phyloP scores from a whole-genome alignment of 2,888 invertebrate species.

The Drosophila pseudotakahashii region DNA sequence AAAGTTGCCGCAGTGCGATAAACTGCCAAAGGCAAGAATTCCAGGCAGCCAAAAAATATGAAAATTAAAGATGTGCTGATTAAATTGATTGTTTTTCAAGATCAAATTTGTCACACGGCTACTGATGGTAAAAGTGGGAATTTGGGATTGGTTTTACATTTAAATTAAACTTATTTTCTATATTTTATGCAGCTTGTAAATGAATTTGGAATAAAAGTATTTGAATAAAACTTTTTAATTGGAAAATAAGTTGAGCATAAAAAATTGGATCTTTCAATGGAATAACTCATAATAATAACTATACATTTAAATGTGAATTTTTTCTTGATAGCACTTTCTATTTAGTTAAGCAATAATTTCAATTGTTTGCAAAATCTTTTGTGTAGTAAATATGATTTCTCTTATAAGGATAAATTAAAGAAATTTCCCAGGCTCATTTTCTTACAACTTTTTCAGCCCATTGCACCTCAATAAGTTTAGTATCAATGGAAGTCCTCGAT shows the following conservation, averaged over 20 bases:
- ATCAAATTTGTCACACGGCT: constrained; percentile 11
- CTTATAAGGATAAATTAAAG: not conserved
- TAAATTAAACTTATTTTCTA: too few relatives aligned
- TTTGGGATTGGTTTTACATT: not conserved
- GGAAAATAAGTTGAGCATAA: too few relatives aligned
- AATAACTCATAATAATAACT: too few relatives aligned
- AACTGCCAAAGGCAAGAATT: constrained; percentile 12
- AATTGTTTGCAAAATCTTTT: not conserved
- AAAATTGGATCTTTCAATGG: too few relatives aligned
- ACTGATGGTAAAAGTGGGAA: not conserved
- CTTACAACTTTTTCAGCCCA: constrained; percentile 2
- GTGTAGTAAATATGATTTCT: not conserved
- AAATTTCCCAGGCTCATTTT: constrained; percentile 23
- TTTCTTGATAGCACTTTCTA: not conserved
- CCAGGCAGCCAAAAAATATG: not conserved
- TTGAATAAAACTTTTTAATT: too few relatives aligned
- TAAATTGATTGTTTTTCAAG: constrained; percentile 32
- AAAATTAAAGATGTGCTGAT: constrained; percentile 36
- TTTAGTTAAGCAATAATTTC: not conserved
- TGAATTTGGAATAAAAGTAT: too few relatives aligned
- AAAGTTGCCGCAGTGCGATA: constrained; percentile 59
- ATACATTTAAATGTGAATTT: not conserved
- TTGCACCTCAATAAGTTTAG: constrained; percentile 26
- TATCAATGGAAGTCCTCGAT: constrained; percentile 6
- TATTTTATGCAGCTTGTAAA: too few relatives aligned